phyloP scores from a whole-genome alignment of 92 coral and sea anemone genomes.

The Bergia puertoricense region DNA sequence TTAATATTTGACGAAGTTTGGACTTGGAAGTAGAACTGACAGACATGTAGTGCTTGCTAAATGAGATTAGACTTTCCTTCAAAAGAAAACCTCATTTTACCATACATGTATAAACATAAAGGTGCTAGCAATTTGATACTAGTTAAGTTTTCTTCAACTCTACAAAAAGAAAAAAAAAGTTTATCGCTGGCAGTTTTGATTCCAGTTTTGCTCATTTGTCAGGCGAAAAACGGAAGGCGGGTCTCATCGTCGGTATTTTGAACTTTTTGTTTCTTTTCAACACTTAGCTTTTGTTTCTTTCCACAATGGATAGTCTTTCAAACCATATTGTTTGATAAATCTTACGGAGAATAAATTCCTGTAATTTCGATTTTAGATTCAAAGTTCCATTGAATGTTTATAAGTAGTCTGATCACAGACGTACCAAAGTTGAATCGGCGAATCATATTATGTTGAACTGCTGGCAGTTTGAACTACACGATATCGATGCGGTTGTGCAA shows the following conservation, averaged over 20 bases:
- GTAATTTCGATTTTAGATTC: background rate
- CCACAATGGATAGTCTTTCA: background rate
- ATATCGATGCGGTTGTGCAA: background rate
- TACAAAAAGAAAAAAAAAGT: background rate
- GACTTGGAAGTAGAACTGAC: background rate
- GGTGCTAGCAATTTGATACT: background rate
- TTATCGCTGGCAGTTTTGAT: background rate
- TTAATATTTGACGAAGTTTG: background rate
- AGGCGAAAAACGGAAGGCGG: background rate
- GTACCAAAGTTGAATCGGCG: background rate
- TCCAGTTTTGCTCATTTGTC: background rate
- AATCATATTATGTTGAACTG: background rate
- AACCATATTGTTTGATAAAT: background rate
- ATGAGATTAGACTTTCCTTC: background rate
- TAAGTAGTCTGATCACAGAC: background rate
- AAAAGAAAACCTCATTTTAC: background rate
- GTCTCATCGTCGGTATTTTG: background rate
- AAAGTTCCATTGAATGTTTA: background rate
- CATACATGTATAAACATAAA: no score
- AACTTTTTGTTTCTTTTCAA: background rate
- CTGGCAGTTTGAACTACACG: background rate
- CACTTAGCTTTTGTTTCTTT: background rate
- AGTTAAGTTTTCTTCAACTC: background rate
- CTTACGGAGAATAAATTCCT: background rate
- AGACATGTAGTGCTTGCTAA: background rate